These are phyloP conservation scores for Leptoclinus maculatus DNA, from an alignment of 2,797 vertebrate species.

Conservation along the genomic window DNA sequence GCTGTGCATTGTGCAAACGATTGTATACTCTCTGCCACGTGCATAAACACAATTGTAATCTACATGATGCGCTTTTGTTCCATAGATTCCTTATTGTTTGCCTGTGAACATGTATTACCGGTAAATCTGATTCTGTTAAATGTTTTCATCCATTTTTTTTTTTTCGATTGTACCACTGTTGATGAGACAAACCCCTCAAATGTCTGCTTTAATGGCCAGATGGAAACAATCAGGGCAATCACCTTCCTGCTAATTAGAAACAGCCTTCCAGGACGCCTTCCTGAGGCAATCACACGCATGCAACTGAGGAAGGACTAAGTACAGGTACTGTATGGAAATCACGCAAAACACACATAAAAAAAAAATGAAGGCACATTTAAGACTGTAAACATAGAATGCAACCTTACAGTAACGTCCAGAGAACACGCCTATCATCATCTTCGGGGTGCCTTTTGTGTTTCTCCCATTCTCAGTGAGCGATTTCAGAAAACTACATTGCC, in stretches of 20 bases:
- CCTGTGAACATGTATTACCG: constrained; percentile 9
- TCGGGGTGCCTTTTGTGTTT: constrained; percentile 40
- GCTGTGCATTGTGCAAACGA: constrained; percentile 65
- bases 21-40: constrained; percentile 15
- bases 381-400: constrained; percentile 51
- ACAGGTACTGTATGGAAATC: constrained; percentile 76
- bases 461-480: constrained; percentile 17
- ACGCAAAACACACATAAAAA: constrained; percentile 31
- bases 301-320: constrained; percentile 83
- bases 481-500: constrained; percentile 36
- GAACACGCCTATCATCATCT: constrained; percentile 35
- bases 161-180: constrained; percentile 35
- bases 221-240: constrained; percentile 84
- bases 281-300: constrained; percentile 78
- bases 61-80: constrained; percentile 27
- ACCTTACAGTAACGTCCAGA: constrained; percentile 43
- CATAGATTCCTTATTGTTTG: constrained; percentile 20
- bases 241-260: constrained; percentile 81
- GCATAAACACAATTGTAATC: constrained; percentile 32
- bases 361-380: constrained; percentile 61
- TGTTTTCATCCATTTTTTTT: constrained; percentile 49
- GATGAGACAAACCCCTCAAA: constrained; percentile 49
- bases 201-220: constrained; percentile 81
- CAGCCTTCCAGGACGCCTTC: constrained; percentile 80
- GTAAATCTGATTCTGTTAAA: constrained; percentile 44